A percentile compares a stretch with the other conserved stretches of the same genome.
These are phyloP conservation scores for Bolinopsis microptera DNA, from an alignment of 37 sponge, comb jelly and placozoan genomes.

Conservation along the genomic window DNA sequence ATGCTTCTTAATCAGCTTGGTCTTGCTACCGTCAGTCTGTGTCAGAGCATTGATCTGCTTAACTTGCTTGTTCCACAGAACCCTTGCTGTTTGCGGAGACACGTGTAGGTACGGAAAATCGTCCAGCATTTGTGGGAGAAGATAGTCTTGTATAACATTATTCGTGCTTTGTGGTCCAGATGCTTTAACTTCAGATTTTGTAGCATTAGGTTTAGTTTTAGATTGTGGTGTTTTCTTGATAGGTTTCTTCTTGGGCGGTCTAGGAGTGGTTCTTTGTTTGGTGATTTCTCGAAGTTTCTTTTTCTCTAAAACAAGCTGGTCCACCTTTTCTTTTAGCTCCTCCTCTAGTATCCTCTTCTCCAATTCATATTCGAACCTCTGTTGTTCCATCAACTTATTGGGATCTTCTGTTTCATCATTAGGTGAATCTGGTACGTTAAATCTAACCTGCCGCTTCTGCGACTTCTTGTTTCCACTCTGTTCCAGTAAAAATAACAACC, in stretches of 20 bases:
- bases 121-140: constrained; percentile 69
- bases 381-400: neutral
- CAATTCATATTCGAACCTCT: neutral
- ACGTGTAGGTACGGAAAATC: constrained; percentile 72
- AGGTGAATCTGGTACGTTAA: constrained; percentile 3
- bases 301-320: constrained; percentile 4
- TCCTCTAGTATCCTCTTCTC: constrained; percentile 22
- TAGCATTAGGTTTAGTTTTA: no score
- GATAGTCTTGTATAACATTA: constrained; percentile 46
- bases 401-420: neutral
- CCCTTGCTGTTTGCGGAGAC: constrained; percentile 69
- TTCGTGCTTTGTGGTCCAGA: neutral
- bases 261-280: neutral
- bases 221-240: neutral
- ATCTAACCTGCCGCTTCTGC: neutral
- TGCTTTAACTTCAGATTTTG: neutral
- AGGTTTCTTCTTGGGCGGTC: neutral
- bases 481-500: constrained; percentile 11
- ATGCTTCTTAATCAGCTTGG: constrained; percentile 50
- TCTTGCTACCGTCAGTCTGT: constrained; percentile 61
- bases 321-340: neutral
- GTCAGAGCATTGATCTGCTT: constrained; percentile 72
- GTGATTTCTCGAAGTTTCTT: constrained; percentile 23
- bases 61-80: constrained; percentile 77
- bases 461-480: neutral